phyloP scores from a whole-genome alignment of 2,888 invertebrate genomes.

The Gymnoscelis rufifasciata region DNA sequence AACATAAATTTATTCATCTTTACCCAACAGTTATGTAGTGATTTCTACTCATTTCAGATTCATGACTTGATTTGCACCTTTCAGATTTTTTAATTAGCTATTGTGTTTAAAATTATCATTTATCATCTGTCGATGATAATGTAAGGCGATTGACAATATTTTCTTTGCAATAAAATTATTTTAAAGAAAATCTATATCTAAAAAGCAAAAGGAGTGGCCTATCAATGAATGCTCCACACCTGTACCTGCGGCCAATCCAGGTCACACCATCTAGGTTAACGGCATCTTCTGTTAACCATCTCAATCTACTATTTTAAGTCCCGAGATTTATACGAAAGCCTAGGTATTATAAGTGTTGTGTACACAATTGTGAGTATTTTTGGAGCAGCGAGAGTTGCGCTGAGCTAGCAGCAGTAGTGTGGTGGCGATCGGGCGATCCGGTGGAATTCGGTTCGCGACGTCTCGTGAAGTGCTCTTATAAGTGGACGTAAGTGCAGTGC shows the following conservation, averaged over 20 bases:
- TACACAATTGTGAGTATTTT: slow-evolving; percentile 74
- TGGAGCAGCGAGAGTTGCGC: slow-evolving; percentile 52
- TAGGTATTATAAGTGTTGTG: slow-evolving; percentile 70
- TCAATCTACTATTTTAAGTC: slow-evolving; percentile 54
- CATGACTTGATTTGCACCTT: no score
- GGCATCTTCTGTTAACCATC: slow-evolving; percentile 38
- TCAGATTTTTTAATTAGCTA: no score
- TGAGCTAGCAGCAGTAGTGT: slow-evolving; percentile 54
- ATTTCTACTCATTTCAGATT: no score
- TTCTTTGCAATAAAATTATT: no score
- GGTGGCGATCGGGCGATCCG: slow-evolving; percentile 47
- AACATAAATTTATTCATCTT: no score
- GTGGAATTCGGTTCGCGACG: slow-evolving; percentile 32
- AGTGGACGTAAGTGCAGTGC: slow-evolving; percentile 62
- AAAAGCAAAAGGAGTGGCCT: background rate
- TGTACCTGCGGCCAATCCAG: slow-evolving; percentile 16
- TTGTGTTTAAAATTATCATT: no score
- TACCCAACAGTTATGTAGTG: no score
- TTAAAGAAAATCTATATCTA: no score
- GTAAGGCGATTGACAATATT: no score
- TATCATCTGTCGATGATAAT: no score
- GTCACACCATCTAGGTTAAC: slow-evolving; percentile 38
- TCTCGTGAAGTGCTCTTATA: slow-evolving; percentile 23
- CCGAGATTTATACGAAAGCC: slow-evolving; percentile 64
- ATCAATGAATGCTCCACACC: slow-evolving; percentile 3